phyloP scores from a whole-genome alignment of 2,888 invertebrate genomes.

The Ophion obscuratus region DNA sequence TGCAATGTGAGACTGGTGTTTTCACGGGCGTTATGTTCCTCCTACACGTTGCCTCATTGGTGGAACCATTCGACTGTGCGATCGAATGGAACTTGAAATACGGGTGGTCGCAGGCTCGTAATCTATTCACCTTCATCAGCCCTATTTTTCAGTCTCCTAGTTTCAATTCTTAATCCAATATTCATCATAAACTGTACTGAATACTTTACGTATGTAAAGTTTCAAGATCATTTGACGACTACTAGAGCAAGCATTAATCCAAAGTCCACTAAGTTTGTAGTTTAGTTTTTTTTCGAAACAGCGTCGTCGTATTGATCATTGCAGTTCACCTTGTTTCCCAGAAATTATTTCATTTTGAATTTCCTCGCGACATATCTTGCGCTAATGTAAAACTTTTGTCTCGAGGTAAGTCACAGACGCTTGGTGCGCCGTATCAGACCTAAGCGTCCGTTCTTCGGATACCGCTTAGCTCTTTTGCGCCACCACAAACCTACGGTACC shows the following conservation, averaged over 20 bases:
- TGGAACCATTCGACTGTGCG: slow-evolving; percentile 20
- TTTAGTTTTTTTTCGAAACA: no score
- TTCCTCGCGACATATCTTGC: not conserved
- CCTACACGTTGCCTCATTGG: slow-evolving; percentile 14
- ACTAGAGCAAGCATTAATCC: no score
- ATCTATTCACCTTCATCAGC: not conserved
- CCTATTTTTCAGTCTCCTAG: not conserved
- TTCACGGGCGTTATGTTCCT: slow-evolving; percentile 26
- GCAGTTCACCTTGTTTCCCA: not conserved
- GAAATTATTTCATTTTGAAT: not conserved
- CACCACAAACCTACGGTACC: not conserved
- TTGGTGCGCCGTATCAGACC: not conserved
- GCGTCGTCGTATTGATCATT: not conserved
- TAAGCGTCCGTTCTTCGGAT: not conserved
- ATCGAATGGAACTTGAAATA: slow-evolving; percentile 27
- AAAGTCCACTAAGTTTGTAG: no score
- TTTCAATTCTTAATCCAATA: no score
- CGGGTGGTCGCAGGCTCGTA: slow-evolving; percentile 8
- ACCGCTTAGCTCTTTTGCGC: not conserved
- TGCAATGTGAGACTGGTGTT: slow-evolving; percentile 38
- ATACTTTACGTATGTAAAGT: no score
- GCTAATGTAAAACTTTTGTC: not conserved
- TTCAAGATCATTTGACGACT: no score
- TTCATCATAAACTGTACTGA: no score
- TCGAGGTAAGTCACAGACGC: not conserved